A percentile compares a stretch with the other conserved stretches of the same genome.
phyloP scores from a whole-genome alignment of 2,113 vertebrate genomes.

The Gasterosteus aculeatus region DNA sequence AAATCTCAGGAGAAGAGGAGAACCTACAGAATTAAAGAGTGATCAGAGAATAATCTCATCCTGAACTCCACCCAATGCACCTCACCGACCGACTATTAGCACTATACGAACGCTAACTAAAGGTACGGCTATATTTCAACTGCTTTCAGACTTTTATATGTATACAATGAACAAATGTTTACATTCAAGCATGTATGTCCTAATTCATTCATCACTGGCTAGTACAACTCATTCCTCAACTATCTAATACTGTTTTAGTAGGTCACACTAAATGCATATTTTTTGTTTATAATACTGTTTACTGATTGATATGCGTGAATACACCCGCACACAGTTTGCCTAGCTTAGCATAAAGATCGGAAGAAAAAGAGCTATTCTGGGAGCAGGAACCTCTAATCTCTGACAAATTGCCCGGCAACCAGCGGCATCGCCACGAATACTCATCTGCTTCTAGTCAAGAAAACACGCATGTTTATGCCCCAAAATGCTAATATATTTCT shows the following conservation, averaged over 20 bases:
- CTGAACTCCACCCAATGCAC: background rate
- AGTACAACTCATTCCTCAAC: too few species aligned
- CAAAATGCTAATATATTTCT: background rate
- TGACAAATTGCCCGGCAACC: constrained; percentile 4
- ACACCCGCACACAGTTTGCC: background rate
- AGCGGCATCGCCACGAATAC: background rate
- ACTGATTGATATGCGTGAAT: background rate
- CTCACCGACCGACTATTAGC: background rate
- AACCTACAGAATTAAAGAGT: background rate
- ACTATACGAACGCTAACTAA: background rate
- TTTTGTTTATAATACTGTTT: too few species aligned
- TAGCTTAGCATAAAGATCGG: constrained; percentile 3
- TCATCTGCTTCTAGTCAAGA: background rate
- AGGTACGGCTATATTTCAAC: background rate
- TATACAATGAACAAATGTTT: background rate
- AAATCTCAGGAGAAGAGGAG: background rate
- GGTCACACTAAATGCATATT: too few species aligned
- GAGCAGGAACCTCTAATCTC: background rate
- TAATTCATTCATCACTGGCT: too few species aligned
- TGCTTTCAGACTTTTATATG: background rate
- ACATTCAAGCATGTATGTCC: too few species aligned
- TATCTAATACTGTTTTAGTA: too few species aligned
- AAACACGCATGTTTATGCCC: background rate
- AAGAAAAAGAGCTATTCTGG: background rate
- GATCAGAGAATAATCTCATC: background rate